A percentile compares a stretch with the other conserved stretches of the same genome.
Evolutionary conservation across 2,113 vertebrate species (phyloP).

Genomic region (Pteruthius melanotis): DNA sequence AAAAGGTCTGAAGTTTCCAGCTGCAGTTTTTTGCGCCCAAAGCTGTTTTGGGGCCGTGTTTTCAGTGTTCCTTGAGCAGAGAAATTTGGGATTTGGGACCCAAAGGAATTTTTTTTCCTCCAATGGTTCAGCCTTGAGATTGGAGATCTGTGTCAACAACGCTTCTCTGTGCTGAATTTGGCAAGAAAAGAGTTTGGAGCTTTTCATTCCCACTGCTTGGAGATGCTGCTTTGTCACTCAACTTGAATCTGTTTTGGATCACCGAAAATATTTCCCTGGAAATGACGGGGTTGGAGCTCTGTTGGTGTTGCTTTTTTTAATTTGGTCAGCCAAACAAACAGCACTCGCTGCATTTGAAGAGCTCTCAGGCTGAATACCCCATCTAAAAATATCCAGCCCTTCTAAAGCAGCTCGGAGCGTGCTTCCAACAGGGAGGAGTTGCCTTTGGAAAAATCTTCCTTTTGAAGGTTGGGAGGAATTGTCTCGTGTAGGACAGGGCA

Average conservation of each 20-base stretch:
- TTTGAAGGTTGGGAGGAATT: neutral
- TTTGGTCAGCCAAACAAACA: constrained; percentile 13
- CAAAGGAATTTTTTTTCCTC: neutral
- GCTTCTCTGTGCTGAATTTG: constrained; percentile 8
- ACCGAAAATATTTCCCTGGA: constrained; percentile 4
- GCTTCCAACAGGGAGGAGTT: neutral
- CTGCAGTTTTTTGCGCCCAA: neutral
- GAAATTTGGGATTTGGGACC: neutral
- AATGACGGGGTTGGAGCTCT: neutral
- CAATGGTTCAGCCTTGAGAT: neutral
- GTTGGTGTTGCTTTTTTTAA: neutral
- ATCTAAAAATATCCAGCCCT: constrained; percentile 7
- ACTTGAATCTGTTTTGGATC: neutral
- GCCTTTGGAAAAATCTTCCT: neutral
- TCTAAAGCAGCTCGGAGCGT: neutral
- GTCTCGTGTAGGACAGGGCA: neutral
- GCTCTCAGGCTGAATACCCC: neutral
- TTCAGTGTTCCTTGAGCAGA: neutral
- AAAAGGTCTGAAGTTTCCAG: neutral
- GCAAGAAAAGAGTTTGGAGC: neutral
- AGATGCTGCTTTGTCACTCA: constrained; percentile 2
- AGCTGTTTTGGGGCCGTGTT: neutral
- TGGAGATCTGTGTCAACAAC: neutral
- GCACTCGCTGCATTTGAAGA: neutral
- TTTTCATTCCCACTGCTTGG: neutral